These are phyloP conservation scores for Athalia rosae DNA, from an alignment of 2,888 invertebrate genomes.

Conservation along the genomic window DNA sequence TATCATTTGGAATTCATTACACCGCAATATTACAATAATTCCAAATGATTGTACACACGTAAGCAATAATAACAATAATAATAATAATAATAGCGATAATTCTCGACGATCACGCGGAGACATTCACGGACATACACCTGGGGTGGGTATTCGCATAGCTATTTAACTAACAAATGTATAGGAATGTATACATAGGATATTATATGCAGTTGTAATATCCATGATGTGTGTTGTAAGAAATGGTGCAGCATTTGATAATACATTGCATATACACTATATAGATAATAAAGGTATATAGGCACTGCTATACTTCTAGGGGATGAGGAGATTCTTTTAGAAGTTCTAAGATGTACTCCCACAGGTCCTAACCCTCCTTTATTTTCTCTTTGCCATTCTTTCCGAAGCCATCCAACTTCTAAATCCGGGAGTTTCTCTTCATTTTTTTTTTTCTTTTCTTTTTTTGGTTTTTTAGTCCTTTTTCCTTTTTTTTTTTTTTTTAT, in stretches of 20 bases:
- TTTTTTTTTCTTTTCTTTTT: not conserved
- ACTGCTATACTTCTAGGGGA: conserved; percentile 24
- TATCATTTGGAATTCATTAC: no score
- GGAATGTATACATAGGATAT: no score
- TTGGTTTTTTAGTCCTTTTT: no score
- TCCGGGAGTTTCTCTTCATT: conserved; percentile 47
- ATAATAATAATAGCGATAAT: no score
- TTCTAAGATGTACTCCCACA: conserved; percentile 38
- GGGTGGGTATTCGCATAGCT: no score
- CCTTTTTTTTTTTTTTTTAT: not conserved
- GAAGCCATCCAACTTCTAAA: conserved; percentile 53
- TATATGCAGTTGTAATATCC: no score
- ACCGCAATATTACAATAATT: no score
- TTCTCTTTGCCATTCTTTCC: conserved; percentile 52
- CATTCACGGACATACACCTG: no score
- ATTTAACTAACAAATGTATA: no score
- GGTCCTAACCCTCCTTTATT: conserved; percentile 40
- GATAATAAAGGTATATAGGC: conserved; percentile 1
- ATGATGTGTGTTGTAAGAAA: not conserved
- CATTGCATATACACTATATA: conserved; percentile 1
- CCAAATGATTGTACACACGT: no score
- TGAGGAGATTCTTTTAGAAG: conserved; percentile 37
- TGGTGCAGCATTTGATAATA: conserved; percentile 1
- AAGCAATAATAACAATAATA: no score
- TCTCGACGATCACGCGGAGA: no score